Conservation (phyloP, 2,113 vertebrate species). For the Sceloporus tristichus region DNA sequence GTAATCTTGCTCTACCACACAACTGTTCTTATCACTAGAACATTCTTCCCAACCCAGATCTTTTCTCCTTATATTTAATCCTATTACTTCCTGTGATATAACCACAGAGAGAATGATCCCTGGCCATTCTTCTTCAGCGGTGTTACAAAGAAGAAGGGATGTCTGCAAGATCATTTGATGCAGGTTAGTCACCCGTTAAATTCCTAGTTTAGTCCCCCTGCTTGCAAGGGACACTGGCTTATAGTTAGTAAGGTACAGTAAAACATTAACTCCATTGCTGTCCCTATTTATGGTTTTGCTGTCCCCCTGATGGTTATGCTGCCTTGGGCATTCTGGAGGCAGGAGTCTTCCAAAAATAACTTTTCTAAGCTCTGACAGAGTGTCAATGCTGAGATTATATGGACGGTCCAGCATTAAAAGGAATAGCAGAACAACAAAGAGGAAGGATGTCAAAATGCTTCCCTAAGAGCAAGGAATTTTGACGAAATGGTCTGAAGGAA, state of each 20-base stretch:
- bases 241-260: no score
- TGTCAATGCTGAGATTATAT: not conserved
- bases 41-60: slow-evolving; percentile 10
- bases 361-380: not conserved
- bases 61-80: slow-evolving; percentile 9
- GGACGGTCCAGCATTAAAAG: not conserved
- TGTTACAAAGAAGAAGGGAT: not conserved
- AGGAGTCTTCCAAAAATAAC: no score
- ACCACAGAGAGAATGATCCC: not conserved
- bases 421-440: not conserved
- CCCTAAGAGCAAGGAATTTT: not conserved
- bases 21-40: not conserved
- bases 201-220: not conserved
- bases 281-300: not conserved
- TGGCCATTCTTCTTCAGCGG: not conserved
- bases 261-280: not conserved
- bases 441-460: not conserved
- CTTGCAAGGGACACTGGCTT: not conserved
- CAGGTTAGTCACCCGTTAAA: not conserved
- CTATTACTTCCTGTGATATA: not conserved
- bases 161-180: not conserved
- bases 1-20: not conserved
- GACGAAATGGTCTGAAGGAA: not conserved
- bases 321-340: no score
- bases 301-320: no score